Evolutionary conservation across 2,888 invertebrate genomes (phyloP).

Genomic region (Ceraclea dissimilis): DNA sequence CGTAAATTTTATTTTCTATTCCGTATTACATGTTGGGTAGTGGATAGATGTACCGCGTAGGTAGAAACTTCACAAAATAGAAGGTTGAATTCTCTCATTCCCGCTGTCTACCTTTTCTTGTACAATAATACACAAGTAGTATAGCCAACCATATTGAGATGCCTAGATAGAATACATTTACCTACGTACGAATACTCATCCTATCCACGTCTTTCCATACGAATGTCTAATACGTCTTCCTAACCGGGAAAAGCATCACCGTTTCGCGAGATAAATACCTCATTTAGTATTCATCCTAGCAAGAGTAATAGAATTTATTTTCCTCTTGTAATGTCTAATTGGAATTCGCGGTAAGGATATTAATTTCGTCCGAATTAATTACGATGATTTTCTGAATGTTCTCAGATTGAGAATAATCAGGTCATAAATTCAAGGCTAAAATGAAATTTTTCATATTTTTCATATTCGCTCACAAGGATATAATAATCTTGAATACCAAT

Average conservation of each 20-base stretch:
- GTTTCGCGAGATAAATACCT: slow-evolving; percentile 13
- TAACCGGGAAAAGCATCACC: slow-evolving; percentile 7
- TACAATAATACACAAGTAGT: neutral
- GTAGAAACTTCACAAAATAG: slow-evolving; percentile 1
- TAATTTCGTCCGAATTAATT: slow-evolving; percentile 10
- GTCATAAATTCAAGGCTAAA: too few species aligned
- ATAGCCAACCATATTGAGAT: neutral
- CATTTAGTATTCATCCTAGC: slow-evolving; percentile 18
- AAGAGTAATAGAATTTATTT: slow-evolving; percentile 18
- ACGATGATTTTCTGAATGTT: neutral
- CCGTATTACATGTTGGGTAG: too few species aligned
- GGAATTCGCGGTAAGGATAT: slow-evolving; percentile 12
- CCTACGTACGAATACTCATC: neutral
- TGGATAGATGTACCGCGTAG: too few species aligned
- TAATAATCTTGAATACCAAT: too few species aligned
- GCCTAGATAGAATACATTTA: too few species aligned
- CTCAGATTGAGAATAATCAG: neutral
- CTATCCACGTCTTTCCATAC: neutral
- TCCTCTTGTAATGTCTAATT: slow-evolving; percentile 16
- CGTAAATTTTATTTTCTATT: neutral
- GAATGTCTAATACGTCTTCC: slow-evolving; percentile 17
- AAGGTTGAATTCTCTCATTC: neutral
- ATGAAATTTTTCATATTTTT: too few species aligned
- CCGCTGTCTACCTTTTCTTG: neutral
- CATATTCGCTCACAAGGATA: too few species aligned